A percentile compares a stretch with the other conserved stretches of the same genome.
phyloP scores from a whole-genome alignment of 1,140 invertebrate species.

The Trinorchestia longiramus region DNA sequence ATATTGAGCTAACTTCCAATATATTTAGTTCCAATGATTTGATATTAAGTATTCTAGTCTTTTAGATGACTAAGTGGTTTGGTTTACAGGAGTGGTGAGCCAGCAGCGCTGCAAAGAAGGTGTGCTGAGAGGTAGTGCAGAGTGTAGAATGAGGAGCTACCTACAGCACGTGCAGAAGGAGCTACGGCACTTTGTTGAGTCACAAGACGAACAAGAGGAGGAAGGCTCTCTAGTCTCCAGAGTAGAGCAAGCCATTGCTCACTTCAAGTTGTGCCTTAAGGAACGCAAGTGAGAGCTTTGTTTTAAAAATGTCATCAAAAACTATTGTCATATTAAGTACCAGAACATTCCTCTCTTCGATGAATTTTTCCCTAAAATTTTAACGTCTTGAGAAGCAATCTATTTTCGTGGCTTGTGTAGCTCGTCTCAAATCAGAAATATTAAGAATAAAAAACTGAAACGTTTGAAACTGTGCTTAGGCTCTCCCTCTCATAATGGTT shows the following conservation, averaged over 20 bases:
- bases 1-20: too few species aligned
- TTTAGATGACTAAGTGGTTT: background rate
- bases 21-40: too few species aligned
- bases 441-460: too few species aligned
- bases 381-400: background rate
- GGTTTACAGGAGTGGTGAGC: background rate
- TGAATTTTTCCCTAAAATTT: background rate
- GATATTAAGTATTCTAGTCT: too few species aligned
- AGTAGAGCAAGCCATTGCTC: background rate
- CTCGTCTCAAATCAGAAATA: too few species aligned
- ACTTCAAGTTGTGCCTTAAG: background rate
- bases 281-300: background rate
- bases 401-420: too few species aligned
- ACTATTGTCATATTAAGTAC: background rate
- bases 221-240: background rate
- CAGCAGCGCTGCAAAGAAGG: background rate
- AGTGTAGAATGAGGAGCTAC: slow-evolving; percentile 43
- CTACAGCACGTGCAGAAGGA: slow-evolving; percentile 2
- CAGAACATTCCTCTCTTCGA: background rate
- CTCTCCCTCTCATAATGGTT: too few species aligned
- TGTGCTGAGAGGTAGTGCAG: slow-evolving; percentile 33
- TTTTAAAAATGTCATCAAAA: background rate
- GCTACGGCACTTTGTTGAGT: background rate
- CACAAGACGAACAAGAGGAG: background rate
- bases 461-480: too few species aligned